phyloP scores from a whole-genome alignment of 1,140 invertebrate species.

The Thaumatotibia leucotreta region DNA sequence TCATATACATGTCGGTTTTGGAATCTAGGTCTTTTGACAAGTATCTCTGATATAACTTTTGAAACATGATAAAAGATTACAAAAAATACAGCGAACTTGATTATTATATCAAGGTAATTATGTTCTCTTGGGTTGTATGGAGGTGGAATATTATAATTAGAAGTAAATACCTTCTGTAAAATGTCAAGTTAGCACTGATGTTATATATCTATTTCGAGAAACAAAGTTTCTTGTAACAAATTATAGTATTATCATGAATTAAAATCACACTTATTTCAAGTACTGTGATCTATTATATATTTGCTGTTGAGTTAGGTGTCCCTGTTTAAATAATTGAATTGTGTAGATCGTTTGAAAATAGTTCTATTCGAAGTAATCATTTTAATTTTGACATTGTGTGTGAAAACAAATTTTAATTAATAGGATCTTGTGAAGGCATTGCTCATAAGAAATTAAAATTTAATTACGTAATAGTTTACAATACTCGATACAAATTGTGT shows the following conservation, averaged over 20 bases:
- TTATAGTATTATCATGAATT: slow-evolving; percentile 25
- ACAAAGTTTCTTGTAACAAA: slow-evolving; percentile 26
- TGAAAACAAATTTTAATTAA: not conserved
- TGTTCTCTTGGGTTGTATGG: slow-evolving; percentile 38
- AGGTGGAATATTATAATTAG: slow-evolving; percentile 39
- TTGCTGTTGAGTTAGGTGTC: slow-evolving; percentile 29
- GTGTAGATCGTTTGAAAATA: not conserved
- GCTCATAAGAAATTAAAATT: not conserved
- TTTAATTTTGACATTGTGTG: too few relatives aligned
- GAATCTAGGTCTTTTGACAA: slow-evolving; percentile 57
- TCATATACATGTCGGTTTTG: slow-evolving; percentile 33
- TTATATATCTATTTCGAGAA: slow-evolving; percentile 24
- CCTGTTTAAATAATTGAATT: not conserved
- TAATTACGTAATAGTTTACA: slow-evolving; percentile 21
- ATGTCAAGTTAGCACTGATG: slow-evolving; percentile 34
- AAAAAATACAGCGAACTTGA: slow-evolving; percentile 32
- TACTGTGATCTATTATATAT: slow-evolving; percentile 41
- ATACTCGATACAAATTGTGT: slow-evolving; percentile 28
- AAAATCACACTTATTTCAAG: slow-evolving; percentile 26
- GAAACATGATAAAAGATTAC: slow-evolving; percentile 20
- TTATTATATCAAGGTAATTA: slow-evolving; percentile 16
- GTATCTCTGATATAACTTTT: slow-evolving; percentile 39
- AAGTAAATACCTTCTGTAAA: slow-evolving; percentile 22
- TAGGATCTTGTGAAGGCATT: not conserved
- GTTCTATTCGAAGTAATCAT: too few relatives aligned